A percentile compares a stretch with the other conserved stretches of the same genome.
Evolutionary conservation across 2,888 invertebrate genomes (phyloP).

Genomic region (Cataglyphis livida): DNA sequence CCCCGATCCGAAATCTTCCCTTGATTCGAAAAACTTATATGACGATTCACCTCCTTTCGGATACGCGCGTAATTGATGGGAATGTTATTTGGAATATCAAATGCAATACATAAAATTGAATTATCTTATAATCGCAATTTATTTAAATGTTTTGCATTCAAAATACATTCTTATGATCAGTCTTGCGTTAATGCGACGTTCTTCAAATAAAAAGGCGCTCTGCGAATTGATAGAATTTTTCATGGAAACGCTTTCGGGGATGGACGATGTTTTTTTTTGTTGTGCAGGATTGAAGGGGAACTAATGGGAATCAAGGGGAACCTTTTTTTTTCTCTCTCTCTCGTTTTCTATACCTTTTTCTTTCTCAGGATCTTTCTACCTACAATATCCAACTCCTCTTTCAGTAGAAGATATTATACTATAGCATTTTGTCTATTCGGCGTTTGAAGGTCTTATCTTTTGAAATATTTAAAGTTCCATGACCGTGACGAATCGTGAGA

Average conservation of each 20-base stretch:
- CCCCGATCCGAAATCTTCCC: too few species aligned
- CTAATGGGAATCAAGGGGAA: not conserved
- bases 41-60: not conserved
- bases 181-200: not conserved
- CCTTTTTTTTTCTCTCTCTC: not conserved
- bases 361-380: slow-evolving; percentile 51
- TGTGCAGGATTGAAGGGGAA: not conserved
- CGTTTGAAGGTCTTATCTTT: not conserved
- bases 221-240: slow-evolving; percentile 36
- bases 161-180: not conserved
- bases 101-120: not conserved
- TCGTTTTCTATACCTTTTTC: not conserved
- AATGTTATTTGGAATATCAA: slow-evolving; percentile 1
- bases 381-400: not conserved
- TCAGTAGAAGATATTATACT: not conserved
- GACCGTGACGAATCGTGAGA: not conserved
- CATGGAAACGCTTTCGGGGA: slow-evolving; percentile 47
- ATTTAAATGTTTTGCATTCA: not conserved
- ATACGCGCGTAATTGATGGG: not conserved
- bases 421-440: not conserved
- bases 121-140: slow-evolving; percentile 3
- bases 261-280: slow-evolving; percentile 34
- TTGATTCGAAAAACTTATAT: not conserved
- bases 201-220: slow-evolving; percentile 48
- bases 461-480: not conserved